phyloP scores from a whole-genome alignment of 2,797 vertebrate genomes.

The Clarias laeviceps region DNA sequence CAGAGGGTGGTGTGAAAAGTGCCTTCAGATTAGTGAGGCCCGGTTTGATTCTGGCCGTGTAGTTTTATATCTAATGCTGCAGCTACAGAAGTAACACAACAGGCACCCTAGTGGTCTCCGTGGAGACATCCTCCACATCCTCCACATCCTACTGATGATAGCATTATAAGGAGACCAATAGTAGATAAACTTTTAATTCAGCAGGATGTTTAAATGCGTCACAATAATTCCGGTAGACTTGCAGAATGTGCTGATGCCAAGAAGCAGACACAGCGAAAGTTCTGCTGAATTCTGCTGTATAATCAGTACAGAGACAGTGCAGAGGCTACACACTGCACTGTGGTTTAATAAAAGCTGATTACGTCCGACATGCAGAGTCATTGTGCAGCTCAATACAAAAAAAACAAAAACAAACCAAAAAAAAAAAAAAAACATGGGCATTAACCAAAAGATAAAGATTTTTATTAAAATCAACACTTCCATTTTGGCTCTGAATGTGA shows the following conservation, averaged over 20 bases:
- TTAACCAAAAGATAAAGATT: slow-evolving; percentile 1
- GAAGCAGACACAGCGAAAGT: neutral
- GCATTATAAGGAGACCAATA: neutral
- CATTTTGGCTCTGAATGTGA: neutral
- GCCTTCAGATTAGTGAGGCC: neutral
- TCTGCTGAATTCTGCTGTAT: slow-evolving; percentile 2
- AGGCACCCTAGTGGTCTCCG: neutral
- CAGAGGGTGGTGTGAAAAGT: neutral
- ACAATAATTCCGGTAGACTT: neutral
- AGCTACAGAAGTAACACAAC: neutral
- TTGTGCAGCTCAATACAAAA: neutral
- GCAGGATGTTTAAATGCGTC: neutral
- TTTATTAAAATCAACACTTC: slow-evolving; percentile 21
- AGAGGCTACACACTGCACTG: neutral
- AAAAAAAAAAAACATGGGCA: neutral
- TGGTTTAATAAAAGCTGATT: neutral
- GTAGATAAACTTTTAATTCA: neutral
- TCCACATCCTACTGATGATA: neutral
- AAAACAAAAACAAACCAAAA: neutral
- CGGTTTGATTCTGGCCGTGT: neutral
- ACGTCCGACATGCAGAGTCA: neutral
- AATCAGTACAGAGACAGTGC: neutral
- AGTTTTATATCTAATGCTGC: neutral
- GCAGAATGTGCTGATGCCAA: neutral
- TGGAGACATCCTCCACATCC: neutral